Percentiles rank a stretch among this genome's conserved stretches.
These are phyloP conservation scores for Eulemur mongoz DNA, from an alignment of 2,797 vertebrate genomes.

Conservation along the genomic window DNA sequence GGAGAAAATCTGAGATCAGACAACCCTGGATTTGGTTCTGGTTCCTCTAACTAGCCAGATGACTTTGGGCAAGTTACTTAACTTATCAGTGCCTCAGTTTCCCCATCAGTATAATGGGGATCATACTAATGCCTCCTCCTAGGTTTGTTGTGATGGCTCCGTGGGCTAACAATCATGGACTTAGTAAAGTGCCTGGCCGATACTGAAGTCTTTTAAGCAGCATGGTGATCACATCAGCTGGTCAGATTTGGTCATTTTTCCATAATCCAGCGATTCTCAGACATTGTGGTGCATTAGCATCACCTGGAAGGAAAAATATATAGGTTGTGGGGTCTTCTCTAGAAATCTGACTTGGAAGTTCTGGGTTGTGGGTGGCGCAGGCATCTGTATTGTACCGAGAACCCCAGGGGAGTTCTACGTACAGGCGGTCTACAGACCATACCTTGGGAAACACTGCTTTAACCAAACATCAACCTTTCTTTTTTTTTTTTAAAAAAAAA, in stretches of 20 bases:
- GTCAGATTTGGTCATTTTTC: not conserved
- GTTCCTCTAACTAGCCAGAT: not conserved
- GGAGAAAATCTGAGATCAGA: not conserved
- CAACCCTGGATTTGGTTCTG: not conserved
- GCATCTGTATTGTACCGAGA: not conserved
- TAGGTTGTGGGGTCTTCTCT: not conserved
- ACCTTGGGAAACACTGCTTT: not conserved
- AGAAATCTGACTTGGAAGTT: not conserved
- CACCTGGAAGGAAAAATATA: not conserved
- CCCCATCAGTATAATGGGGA: not conserved
- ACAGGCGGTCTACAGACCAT: not conserved
- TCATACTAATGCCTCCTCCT: not conserved
- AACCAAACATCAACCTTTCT: not conserved
- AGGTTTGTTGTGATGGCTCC: not conserved
- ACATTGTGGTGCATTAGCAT: not conserved
- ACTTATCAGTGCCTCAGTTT: not conserved
- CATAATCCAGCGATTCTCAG: not conserved
- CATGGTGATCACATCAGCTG: not conserved
- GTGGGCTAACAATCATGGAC: not conserved
- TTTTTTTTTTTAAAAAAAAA: not conserved
- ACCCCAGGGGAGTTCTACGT: not conserved
- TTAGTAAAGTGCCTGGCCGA: not conserved
- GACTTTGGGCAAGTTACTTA: not conserved
- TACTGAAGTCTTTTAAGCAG: not conserved
- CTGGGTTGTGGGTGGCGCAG: not conserved